A percentile compares a stretch with the other conserved stretches of the same genome.
These are phyloP conservation scores for Crocallis elinguaria DNA, from an alignment of 2,888 invertebrate genomes.

Conservation along the genomic window DNA sequence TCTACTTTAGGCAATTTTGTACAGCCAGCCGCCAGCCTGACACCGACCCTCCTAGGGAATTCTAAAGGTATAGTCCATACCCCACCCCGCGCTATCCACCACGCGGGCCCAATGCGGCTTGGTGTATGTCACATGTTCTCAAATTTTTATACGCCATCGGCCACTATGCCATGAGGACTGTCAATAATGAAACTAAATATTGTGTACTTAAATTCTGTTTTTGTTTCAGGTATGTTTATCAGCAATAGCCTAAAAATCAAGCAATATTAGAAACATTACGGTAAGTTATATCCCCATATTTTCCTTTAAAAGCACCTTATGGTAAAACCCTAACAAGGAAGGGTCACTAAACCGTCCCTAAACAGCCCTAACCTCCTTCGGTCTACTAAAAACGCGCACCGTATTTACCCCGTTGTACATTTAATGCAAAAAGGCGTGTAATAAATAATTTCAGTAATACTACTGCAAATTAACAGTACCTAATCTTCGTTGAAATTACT, in stretches of 20 bases:
- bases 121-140: too few relatives aligned
- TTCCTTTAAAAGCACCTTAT: background rate
- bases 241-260: background rate
- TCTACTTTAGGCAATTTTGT: too few relatives aligned
- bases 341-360: conserved; percentile 4
- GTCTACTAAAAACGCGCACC: conserved; percentile 9
- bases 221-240: background rate
- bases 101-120: too few relatives aligned
- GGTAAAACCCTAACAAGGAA: background rate
- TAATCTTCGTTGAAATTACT: background rate
- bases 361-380: background rate
- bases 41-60: too few relatives aligned
- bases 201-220: background rate
- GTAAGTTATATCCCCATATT: too few relatives aligned
- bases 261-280: background rate
- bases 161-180: too few relatives aligned
- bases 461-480: background rate
- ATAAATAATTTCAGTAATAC: conserved; percentile 31
- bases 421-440: conserved; percentile 33
- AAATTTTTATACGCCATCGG: too few relatives aligned
- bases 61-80: too few relatives aligned
- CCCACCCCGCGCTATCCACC: too few relatives aligned
- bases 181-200: too few relatives aligned
- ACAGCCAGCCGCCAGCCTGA: too few relatives aligned
- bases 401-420: conserved; percentile 27